phyloP scores from a whole-genome alignment of 1,140 invertebrate species.

The Myzus persicae region DNA sequence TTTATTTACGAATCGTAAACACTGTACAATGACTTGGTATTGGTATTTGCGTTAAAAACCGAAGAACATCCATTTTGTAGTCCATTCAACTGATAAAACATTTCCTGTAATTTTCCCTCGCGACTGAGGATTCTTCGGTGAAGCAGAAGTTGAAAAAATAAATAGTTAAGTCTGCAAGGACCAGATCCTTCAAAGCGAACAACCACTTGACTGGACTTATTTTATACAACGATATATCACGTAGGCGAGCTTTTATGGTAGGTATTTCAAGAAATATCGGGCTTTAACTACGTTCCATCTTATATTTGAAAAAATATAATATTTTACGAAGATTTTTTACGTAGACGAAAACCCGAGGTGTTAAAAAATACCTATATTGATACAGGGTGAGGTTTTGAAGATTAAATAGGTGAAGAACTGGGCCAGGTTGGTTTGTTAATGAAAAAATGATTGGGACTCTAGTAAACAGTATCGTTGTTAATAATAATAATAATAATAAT shows the following conservation, averaged over 20 bases:
- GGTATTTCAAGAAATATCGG: no score
- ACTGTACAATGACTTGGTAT: neutral
- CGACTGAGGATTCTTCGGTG: neutral
- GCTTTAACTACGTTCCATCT: no score
- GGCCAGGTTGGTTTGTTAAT: no score
- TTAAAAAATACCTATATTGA: no score
- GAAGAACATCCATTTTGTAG: neutral
- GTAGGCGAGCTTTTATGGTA: neutral
- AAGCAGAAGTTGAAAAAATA: neutral
- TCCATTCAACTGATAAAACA: neutral
- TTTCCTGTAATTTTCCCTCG: neutral
- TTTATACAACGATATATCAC: neutral
- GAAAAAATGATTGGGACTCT: no score
- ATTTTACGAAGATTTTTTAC: no score
- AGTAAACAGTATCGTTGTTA: no score
- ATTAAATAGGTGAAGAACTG: no score
- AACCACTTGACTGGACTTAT: neutral
- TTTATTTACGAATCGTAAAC: neutral
- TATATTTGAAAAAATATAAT: no score
- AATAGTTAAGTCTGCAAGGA: neutral
- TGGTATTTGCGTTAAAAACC: neutral
- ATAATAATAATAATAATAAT: no score
- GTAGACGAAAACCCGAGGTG: no score
- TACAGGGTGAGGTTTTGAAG: no score
- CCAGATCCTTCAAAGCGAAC: neutral